Evolutionary conservation across 2,113 vertebrate species (phyloP), one percentile per base, ranked within the genome.

Genomic region (Solenodon paradoxus): DNA sequence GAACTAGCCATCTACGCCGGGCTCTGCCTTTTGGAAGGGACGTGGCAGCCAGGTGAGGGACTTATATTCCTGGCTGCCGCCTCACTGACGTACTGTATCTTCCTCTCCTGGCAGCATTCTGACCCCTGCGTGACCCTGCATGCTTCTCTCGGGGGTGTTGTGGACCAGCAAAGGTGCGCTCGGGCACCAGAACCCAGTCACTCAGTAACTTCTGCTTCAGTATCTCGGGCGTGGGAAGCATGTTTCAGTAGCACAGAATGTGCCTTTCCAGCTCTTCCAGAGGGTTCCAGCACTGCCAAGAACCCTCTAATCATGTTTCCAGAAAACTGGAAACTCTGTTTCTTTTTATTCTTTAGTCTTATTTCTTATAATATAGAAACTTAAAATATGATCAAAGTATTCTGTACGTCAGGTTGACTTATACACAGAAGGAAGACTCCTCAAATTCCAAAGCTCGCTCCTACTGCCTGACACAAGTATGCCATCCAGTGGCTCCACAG

Each of bases 101-200:
- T 6, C 5, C 19, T n/a, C n/a, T n/a, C n/a, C n/a, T n/a, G n/a
- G n/a, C n/a, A n/a, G n/a, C n/a, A n/a, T 63, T 55, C 69, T 55
- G 2, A 9, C 2, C 0, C 19, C 45, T 9, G 7, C 10, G 4
- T 42, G 38, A 11, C 30, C 28, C 32, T 28, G 17, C 4, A 1
- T 22, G 22, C 15, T 22, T 40, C 66, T 80, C n/a, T 51, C 35
- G 1, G 17, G n/a, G 59, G 80, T 68, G 3, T 28, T 59, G 40
- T 61, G 47, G 8, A 28, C 57, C n/a, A 35, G 35, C 28, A 49
- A 22, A n/a, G 26, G 35, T 20, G 40, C 10, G 47, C 40, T 28
- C 35, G 13, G 22, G 22, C 11, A 24, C 19, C 12, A 4, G n/a
- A n/a, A n/a, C n/a, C n/a, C n/a, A n/a, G n/a, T n/a, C n/a, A n/a